Evolutionary conservation across 2,888 invertebrate genomes (phyloP), one percentile per base, ranked within the genome.

Genomic region (Empis livida): DNA sequence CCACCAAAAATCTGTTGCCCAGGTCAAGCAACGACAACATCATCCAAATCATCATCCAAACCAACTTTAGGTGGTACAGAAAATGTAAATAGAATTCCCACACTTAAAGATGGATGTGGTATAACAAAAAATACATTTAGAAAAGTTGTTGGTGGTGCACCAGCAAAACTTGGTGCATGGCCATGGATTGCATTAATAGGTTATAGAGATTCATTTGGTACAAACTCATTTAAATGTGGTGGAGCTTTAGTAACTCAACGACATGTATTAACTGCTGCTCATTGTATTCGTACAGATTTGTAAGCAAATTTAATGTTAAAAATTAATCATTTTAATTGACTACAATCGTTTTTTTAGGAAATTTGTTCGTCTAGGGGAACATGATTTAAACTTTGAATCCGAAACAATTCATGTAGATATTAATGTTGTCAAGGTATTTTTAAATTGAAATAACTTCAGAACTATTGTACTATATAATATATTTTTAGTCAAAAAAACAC

Each of bases 171-270:
- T 50, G 86, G 82, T 16, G 78, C 81, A 45, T 88, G 85, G 78
- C 89, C 89, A 1, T 90, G 88, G 87, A 76, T 86, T 55, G 79
- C 79, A 0, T 75, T 81, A 4, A 67, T 89, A 35, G 89, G 87
- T 0, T 89, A 84, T 61, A 73, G 70, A 52, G 66, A 63, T 47
- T 66, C 70, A 56, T 65, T 68, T 30, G 68, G 59, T 41, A 57
- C 50, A 5, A 60, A 53, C 1, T 58, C 62, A 0, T 70, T 66
- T 14, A 68, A 65, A 51, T 70, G 69, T 47, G 70, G 69, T 2
- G 91, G 89, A 5, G 56, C 64, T 1, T 49, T 68, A 49, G 57
- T 69, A 16, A 65, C 67, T 11, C n/a, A 10, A 15, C 17, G 73
- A 1, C 87, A 89, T 61, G 74, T 91, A 1, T 61, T 92, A 8